phyloP scores from a whole-genome alignment of 2,888 invertebrate species.

The Marronus borbonicus region DNA sequence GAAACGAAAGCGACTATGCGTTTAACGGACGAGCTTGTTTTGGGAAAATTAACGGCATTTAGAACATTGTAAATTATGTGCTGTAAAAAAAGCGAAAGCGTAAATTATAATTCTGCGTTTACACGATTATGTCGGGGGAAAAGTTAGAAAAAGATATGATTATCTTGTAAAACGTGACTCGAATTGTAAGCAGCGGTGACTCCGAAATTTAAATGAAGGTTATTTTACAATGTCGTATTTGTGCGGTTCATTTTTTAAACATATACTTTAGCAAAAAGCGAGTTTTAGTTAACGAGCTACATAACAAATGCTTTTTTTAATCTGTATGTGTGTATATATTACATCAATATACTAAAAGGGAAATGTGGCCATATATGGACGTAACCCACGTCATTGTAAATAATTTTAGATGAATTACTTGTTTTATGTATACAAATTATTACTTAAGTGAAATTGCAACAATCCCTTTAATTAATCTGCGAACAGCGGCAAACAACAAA shows the following conservation, averaged over 20 bases:
- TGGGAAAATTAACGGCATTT: slow-evolving; percentile 30
- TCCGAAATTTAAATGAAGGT: not conserved
- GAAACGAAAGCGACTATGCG: slow-evolving; percentile 14
- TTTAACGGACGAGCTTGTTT: slow-evolving; percentile 22
- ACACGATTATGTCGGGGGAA: slow-evolving; percentile 5
- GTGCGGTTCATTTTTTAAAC: too few relatives aligned
- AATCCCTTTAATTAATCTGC: too few relatives aligned
- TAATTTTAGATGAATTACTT: too few relatives aligned
- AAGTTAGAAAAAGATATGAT: slow-evolving; percentile 21
- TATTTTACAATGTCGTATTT: not conserved
- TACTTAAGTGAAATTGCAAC: too few relatives aligned
- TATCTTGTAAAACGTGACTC: slow-evolving; percentile 25
- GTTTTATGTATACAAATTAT: too few relatives aligned
- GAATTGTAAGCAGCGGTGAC: not conserved
- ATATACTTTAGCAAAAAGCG: too few relatives aligned
- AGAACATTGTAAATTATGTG: slow-evolving; percentile 24
- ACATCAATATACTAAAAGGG: too few relatives aligned
- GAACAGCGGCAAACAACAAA: too few relatives aligned
- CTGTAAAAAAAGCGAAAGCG: not conserved
- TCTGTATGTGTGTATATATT: too few relatives aligned
- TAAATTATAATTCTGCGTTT: slow-evolving; percentile 15
- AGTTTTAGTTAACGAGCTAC: too few relatives aligned
- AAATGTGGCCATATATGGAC: too few relatives aligned
- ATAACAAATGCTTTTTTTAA: not conserved
- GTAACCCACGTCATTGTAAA: too few relatives aligned